Conservation (phyloP, 2,888 invertebrate species). For the Lycophotia porphyrea region DNA sequence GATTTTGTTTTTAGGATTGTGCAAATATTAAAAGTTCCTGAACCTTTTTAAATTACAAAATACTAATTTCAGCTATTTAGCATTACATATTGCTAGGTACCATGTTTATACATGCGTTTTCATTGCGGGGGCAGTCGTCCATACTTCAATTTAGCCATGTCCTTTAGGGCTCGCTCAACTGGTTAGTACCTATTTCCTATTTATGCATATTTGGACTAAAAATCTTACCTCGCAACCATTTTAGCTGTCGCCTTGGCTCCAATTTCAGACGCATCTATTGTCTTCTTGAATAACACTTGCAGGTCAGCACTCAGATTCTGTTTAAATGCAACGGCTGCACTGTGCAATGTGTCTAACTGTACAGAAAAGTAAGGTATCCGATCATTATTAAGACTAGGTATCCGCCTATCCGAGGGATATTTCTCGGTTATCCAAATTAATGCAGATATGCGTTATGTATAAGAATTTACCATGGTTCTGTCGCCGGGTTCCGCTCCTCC, state of each 20-base stretch:
- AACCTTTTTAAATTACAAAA: no score
- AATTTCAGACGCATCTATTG: constrained; percentile 81
- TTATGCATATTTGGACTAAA: neutral
- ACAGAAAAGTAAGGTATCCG: neutral
- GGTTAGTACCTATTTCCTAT: neutral
- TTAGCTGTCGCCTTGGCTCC: constrained; percentile 87
- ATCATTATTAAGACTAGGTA: neutral
- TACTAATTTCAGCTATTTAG: no score
- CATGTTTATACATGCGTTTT: no score
- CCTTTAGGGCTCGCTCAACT: neutral
- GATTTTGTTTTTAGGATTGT: no score
- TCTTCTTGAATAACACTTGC: constrained; percentile 75
- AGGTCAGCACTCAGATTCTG: constrained; percentile 72
- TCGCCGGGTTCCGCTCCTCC: constrained; percentile 94
- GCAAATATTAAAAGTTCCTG: no score
- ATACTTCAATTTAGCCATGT: no score
- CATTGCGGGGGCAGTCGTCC: no score
- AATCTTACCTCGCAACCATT: constrained; percentile 89
- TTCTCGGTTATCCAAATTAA: neutral
- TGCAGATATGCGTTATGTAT: neutral
- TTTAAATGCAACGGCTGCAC: constrained; percentile 83
- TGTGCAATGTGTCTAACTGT: constrained; percentile 90
- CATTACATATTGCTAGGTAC: no score
- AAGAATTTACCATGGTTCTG: constrained; percentile 92
- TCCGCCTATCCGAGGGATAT: neutral